Evolutionary conservation across 2,797 vertebrate species (phyloP).

Genomic region (Apodemus agrarius): DNA sequence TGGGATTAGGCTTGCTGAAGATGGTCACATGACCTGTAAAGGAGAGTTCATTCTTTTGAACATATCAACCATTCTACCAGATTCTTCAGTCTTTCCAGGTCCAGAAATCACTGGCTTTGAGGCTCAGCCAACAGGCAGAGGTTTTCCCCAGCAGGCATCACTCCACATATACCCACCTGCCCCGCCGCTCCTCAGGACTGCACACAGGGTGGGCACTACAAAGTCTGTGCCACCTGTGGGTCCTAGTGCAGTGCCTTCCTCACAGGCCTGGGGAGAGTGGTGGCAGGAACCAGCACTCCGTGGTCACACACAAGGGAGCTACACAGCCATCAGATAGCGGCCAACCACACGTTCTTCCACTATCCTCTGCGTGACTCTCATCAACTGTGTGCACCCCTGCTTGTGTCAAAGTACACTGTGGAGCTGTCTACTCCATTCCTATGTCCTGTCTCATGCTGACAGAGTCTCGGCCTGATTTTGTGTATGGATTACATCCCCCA

Average conservation of each 20-base stretch:
- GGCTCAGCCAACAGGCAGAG: no score
- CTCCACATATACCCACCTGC: neutral
- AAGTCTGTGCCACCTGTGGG: neutral
- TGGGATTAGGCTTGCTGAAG: fast-evolving
- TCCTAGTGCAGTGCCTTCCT: no score
- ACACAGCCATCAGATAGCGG: fast-evolving
- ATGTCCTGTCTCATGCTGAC: fast-evolving
- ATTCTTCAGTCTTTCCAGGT: neutral
- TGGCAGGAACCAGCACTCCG: neutral
- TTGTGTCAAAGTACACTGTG: neutral
- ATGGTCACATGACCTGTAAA: conserved; percentile 63
- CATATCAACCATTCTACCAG: neutral
- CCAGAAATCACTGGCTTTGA: fast-evolving
- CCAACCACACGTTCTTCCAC: no score
- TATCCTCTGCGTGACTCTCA: no score
- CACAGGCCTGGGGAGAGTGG: neutral
- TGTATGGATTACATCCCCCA: no score
- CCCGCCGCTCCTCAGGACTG: neutral
- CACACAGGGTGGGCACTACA: neutral
- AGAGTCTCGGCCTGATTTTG: neutral
- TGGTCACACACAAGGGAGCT: neutral
- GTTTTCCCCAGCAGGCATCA: neutral
- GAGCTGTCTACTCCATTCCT: fast-evolving
- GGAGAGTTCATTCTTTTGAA: fast-evolving
- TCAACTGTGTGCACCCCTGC: neutral